Percentiles rank a stretch among this genome's conserved stretches.
Evolutionary conservation across 2,113 vertebrate species (phyloP).

Genomic region (rabbit (Oryctolagus cuniculus)): DNA sequence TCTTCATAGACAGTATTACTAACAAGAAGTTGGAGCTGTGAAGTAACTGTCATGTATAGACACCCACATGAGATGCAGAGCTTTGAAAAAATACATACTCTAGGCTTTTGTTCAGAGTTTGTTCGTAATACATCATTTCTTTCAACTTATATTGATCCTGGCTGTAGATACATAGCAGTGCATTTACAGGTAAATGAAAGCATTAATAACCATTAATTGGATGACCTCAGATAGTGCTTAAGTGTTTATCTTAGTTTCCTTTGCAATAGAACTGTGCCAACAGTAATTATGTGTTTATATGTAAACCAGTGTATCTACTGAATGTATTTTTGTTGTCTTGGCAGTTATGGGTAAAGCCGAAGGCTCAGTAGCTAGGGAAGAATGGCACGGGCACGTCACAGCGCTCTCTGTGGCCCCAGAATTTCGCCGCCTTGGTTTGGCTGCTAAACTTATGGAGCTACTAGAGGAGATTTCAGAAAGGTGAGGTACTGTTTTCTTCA

Average conservation of each 20-base stretch:
- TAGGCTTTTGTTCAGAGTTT: constrained; percentile 9
- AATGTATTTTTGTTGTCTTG: constrained; percentile 34
- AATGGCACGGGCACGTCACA: constrained; percentile 98
- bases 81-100: not conserved
- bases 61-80: not conserved
- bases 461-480: constrained; percentile 98
- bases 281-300: not conserved
- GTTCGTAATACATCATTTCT: constrained; percentile 3
- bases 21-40: not conserved
- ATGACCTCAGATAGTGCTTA: not conserved
- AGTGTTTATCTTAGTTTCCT: not conserved
- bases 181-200: constrained; percentile 33
- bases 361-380: constrained; percentile 96
- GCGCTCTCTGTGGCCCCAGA: constrained; percentile 97
- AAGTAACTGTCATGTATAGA: not conserved
- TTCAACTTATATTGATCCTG: not conserved
- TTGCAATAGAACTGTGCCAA: not conserved
- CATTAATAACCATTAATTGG: not conserved
- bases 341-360: constrained; percentile 99
- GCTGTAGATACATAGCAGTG: not conserved
- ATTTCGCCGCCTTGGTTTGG: constrained; percentile 95
- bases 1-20: not conserved
- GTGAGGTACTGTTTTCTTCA: constrained; percentile 82
- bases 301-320: not conserved
- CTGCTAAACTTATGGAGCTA: constrained; percentile 97